Evolutionary conservation across 2,113 vertebrate genomes (phyloP).

Genomic region (Mobula birostris): DNA sequence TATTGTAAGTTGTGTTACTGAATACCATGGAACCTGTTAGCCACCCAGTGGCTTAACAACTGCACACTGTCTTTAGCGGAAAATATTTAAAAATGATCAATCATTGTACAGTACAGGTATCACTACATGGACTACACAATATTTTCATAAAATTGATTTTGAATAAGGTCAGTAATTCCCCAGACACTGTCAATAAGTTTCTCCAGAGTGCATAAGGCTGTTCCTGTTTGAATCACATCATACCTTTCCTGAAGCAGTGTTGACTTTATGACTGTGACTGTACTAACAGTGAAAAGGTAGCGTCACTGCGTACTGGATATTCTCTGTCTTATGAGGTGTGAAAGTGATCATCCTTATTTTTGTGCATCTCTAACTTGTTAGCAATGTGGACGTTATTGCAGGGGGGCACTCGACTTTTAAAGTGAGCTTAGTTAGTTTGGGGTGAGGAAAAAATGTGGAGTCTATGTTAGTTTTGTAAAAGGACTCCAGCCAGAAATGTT

Average conservation of each 20-base stretch:
- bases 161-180: background rate
- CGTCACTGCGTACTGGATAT: background rate
- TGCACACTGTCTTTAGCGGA: no score
- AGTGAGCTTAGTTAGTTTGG: no score
- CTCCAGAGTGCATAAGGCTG: background rate
- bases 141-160: background rate
- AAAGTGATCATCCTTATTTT: background rate
- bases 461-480: no score
- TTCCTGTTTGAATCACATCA: background rate
- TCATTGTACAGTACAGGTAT: background rate
- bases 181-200: background rate
- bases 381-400: no score
- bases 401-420: no score
- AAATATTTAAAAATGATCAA: background rate
- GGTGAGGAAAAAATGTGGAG: no score
- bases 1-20: background rate
- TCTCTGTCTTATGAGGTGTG: background rate
- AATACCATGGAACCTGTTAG: background rate
- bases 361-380: background rate
- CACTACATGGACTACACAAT: no score
- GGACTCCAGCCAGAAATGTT: no score
- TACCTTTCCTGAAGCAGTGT: background rate
- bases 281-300: background rate
- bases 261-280: background rate
- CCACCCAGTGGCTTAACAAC: no score